These are phyloP conservation scores for Tokudaia muenninki DNA, from an alignment of 2,797 vertebrate species.

Conservation along the genomic window DNA sequence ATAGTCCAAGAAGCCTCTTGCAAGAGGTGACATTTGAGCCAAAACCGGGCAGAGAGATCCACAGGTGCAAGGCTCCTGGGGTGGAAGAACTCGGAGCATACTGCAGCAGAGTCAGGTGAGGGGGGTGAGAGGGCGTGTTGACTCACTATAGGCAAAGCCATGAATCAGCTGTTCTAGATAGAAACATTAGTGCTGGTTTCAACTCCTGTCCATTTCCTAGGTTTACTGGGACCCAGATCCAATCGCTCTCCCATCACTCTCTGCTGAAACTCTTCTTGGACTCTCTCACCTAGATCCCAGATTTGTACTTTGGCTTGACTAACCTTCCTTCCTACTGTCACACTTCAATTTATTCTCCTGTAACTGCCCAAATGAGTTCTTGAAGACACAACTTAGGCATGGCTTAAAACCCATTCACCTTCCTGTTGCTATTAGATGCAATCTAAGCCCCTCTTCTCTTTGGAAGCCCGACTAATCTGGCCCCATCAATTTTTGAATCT, in stretches of 20 bases:
- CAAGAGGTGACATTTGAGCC: background rate
- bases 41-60: background rate
- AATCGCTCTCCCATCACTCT: background rate
- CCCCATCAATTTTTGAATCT: background rate
- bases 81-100: background rate
- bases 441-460: slow-evolving; percentile 26
- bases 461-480: background rate
- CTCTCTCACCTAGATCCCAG: background rate
- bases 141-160: background rate
- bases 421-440: background rate
- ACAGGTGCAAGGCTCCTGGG: background rate
- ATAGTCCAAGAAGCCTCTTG: slow-evolving; percentile 9
- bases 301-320: background rate
- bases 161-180: background rate
- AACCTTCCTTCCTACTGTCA: slow-evolving; percentile 23
- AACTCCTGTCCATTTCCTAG: background rate
- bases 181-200: background rate
- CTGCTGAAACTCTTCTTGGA: background rate
- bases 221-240: background rate
- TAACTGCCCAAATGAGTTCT: slow-evolving; percentile 26
- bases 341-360: background rate
- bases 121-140: background rate
- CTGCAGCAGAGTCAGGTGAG: background rate
- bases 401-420: background rate
- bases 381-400: slow-evolving; percentile 12